Evolutionary conservation across 2,797 vertebrate species (phyloP).

Genomic region (Aselliscus stoliczkanus): DNA sequence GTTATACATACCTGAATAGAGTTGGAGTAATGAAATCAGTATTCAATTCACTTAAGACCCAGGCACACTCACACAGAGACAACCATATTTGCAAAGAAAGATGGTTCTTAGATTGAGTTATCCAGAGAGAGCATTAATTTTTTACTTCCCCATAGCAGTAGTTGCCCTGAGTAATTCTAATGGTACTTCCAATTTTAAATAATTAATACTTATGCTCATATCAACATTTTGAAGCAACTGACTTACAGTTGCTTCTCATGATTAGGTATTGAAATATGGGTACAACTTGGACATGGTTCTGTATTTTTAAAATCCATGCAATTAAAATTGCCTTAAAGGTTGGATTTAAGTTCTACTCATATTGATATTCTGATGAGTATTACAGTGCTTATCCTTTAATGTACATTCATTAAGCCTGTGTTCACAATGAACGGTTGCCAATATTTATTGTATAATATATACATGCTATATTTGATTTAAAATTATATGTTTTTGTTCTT

Average conservation of each 20-base stretch:
- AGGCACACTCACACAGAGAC: neutral
- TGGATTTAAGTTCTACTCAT: neutral
- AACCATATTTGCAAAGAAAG: neutral
- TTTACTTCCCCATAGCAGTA: neutral
- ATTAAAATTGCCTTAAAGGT: neutral
- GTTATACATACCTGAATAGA: neutral
- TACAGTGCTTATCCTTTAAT: neutral
- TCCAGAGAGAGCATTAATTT: neutral
- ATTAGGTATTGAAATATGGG: neutral
- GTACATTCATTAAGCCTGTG: neutral
- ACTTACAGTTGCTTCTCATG: neutral
- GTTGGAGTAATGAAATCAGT: neutral
- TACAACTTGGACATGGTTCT: neutral
- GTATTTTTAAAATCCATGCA: neutral
- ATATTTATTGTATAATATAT: neutral
- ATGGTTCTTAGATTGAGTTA: neutral
- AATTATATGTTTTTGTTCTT: neutral
- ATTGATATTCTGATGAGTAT: neutral
- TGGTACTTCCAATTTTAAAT: neutral
- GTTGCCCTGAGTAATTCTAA: neutral
- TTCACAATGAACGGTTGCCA: neutral
- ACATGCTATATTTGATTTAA: neutral
- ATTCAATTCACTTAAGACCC: neutral
- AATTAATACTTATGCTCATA: neutral
- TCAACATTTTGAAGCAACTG: neutral